These are phyloP conservation scores for Acipenser transmontanus DNA, from an alignment of 2,797 vertebrate genomes.

Conservation along the genomic window DNA sequence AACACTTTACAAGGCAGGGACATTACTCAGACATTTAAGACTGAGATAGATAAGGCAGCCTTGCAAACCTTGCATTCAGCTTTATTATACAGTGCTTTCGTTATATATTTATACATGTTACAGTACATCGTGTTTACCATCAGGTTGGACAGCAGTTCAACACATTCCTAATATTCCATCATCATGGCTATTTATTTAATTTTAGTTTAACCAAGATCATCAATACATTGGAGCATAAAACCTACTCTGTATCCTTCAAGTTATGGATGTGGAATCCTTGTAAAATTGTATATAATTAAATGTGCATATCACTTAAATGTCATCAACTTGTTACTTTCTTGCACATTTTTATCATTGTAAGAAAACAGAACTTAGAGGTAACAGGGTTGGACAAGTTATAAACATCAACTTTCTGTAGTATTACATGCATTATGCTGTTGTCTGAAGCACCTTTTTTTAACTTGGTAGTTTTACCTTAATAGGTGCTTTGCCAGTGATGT, in stretches of 20 bases:
- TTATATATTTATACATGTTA: too few relatives aligned
- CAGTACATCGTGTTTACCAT: too few relatives aligned
- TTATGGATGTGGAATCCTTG: too few relatives aligned
- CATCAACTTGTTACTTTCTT: too few relatives aligned
- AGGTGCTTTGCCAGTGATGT: conserved; percentile 92
- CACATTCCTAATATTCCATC: too few relatives aligned
- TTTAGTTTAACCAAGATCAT: too few relatives aligned
- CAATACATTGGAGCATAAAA: too few relatives aligned
- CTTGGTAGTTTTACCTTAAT: conserved; percentile 76
- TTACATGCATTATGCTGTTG: conserved; percentile 6
- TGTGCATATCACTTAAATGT: too few relatives aligned
- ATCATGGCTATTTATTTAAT: too few relatives aligned
- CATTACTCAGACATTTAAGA: conserved; percentile 40
- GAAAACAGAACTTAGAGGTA: background rate
- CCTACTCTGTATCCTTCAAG: too few relatives aligned
- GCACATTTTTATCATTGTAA: background rate
- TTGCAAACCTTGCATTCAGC: conserved; percentile 34
- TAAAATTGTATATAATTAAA: too few relatives aligned
- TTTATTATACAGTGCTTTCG: conserved; percentile 29
- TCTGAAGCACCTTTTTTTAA: conserved; percentile 3
- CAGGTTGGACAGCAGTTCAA: too few relatives aligned
- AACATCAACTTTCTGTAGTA: background rate
- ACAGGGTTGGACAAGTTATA: conserved; percentile 4
- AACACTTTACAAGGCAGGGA: conserved; percentile 43
- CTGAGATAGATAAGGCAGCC: conserved; percentile 56